Evolutionary conservation across 2,797 vertebrate species (phyloP).

Genomic region (Microcaecilia unicolor): DNA sequence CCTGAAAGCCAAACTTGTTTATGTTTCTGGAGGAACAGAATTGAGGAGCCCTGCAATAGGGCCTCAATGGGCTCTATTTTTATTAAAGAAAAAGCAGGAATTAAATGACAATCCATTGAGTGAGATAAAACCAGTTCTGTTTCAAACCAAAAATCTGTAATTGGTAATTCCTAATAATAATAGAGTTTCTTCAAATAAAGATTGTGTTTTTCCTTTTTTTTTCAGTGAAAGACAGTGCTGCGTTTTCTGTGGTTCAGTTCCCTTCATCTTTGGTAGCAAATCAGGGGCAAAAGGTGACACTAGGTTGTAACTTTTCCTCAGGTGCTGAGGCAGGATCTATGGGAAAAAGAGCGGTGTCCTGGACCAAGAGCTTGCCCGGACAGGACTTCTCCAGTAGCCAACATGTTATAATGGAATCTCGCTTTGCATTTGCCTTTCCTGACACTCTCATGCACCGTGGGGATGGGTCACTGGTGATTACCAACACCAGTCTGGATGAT

Average conservation of each 20-base stretch:
- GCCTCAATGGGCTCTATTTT: no score
- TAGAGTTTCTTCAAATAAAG: no score
- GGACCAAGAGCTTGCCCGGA: not conserved
- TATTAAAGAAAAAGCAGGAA: no score
- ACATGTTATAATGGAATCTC: not conserved
- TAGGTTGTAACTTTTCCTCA: not conserved
- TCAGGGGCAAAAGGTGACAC: not conserved
- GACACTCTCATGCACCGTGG: not conserved
- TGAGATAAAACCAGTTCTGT: no score
- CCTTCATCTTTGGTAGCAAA: not conserved
- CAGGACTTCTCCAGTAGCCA: not conserved
- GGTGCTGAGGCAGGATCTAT: not conserved
- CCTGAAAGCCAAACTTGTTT: no score
- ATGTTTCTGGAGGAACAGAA: no score
- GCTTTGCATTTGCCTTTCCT: conserved; percentile 1
- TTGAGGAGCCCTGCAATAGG: no score
- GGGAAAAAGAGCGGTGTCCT: not conserved
- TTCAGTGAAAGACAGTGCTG: not conserved
- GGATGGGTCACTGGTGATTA: conserved; percentile 1
- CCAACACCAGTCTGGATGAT: conserved; percentile 2
- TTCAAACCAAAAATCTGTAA: no score
- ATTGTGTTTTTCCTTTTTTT: not conserved
- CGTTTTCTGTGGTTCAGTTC: not conserved
- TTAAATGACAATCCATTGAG: no score
- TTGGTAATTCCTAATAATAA: no score